Percentiles rank a stretch among this genome's conserved stretches.
These are phyloP conservation scores for Lepidothrix coronata DNA, from an alignment of 2,113 vertebrate species.

Conservation along the genomic window DNA sequence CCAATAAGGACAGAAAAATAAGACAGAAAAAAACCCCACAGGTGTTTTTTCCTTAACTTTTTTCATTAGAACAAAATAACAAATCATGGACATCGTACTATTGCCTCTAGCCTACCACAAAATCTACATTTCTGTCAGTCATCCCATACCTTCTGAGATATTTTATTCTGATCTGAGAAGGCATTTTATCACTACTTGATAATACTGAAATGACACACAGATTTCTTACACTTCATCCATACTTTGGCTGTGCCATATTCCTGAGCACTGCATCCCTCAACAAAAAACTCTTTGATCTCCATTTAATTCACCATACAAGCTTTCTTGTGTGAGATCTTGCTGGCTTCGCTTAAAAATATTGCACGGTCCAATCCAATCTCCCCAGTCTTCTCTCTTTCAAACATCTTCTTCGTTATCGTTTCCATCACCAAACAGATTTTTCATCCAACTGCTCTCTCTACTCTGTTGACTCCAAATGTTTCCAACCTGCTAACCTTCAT, in stretches of 20 bases:
- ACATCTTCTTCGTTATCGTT: constrained; percentile 44
- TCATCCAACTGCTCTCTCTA: constrained; percentile 64
- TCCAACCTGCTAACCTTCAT: constrained; percentile 67
- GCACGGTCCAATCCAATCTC: not conserved
- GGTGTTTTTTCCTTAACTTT: not conserved
- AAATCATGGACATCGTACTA: not conserved
- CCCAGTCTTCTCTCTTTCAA: not conserved
- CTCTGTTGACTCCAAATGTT: constrained; percentile 54
- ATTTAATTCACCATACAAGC: not conserved
- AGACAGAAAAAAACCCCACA: not conserved
- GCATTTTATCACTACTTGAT: not conserved
- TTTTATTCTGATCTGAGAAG: not conserved
- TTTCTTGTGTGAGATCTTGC: not conserved
- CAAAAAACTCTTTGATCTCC: not conserved
- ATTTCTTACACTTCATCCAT: not conserved
- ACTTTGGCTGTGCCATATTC: not conserved
- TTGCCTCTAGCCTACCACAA: not conserved
- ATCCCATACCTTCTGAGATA: not conserved
- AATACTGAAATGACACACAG: not conserved
- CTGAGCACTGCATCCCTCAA: not conserved
- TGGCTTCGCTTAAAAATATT: constrained; percentile 25
- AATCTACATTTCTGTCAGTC: not conserved
- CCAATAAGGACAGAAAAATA: not conserved
- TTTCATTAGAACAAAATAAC: not conserved
- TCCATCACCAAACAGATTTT: constrained; percentile 61